Evolutionary conservation across 2,113 vertebrate species (phyloP).

Genomic region (Hucho hucho): DNA sequence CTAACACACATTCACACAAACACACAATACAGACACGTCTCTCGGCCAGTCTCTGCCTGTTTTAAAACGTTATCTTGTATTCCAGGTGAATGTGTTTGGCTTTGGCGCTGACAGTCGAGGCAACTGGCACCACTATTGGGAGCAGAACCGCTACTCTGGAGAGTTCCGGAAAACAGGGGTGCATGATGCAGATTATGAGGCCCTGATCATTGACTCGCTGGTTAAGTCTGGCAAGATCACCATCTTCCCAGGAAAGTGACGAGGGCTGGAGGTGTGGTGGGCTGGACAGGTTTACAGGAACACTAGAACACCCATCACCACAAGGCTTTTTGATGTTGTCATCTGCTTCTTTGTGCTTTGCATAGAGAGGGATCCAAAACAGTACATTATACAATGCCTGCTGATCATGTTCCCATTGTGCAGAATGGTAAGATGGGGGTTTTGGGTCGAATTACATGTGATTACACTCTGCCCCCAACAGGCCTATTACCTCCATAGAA

Average conservation of each 20-base stretch:
- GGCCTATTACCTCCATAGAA: neutral
- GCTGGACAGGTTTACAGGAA: neutral
- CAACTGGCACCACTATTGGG: constrained; percentile 99
- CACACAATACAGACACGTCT: neutral
- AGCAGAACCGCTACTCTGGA: constrained; percentile 94
- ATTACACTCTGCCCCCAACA: too few species aligned
- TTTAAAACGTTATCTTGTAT: too few species aligned
- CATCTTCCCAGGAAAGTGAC: constrained; percentile 51
- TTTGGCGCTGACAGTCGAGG: constrained; percentile 93
- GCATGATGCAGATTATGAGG: constrained; percentile 94
- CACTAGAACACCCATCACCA: neutral
- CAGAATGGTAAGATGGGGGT: too few species aligned
- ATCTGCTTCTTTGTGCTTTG: too few species aligned
- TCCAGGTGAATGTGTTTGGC: constrained; percentile 94
- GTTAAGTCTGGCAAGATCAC: constrained; percentile 89
- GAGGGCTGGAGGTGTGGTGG: neutral
- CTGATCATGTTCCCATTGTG: too few species aligned
- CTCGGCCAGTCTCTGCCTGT: too few species aligned
- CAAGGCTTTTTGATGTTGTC: too few species aligned
- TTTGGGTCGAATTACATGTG: too few species aligned
- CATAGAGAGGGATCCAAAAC: too few species aligned
- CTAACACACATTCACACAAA: neutral
- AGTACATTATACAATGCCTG: too few species aligned
- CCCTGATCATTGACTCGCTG: constrained; percentile 89
- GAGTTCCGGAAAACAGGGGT: constrained; percentile 97